Base-by-base conservation (phyloP, 2,888 invertebrate species). In the Octodonta nipae region DNA sequence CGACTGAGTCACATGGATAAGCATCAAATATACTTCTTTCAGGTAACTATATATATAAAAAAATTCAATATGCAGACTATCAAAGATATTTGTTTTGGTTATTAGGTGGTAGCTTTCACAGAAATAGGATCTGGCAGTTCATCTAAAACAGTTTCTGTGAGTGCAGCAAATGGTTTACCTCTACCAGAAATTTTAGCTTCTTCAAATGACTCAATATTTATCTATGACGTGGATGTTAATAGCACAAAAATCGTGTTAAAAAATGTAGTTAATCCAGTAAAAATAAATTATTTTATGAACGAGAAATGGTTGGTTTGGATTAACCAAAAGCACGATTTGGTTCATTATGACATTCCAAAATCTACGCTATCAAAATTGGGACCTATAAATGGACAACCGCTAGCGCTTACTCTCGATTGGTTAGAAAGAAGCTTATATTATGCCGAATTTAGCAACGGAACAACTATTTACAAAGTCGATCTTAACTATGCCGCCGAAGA, bases 391-490 rank as follows among this genome's bases (percentile, higher is more conserved):
- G 68, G 68, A n/a, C 68, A 69, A 15, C 72, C 71, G 0, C 57
- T 71, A 6, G 76, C 81, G 37, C 60, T 92, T 14, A 75, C 82
- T 2, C 68, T 87, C 1, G 91, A 93, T 60, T 93, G 92, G 92
- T 72, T 92, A 26, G 75, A 81, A 29, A 70, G 88, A 29, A 75
- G 77, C 27, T 64, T 92, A 4, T 92, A 85, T 56, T 88, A 86
- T 76, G 70, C 79, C 0, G 86, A 86, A 58, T 38, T 43, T 10
- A 56, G 63, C n/a, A 50, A 46, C 24, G 65, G 67, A 42, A 68
- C 69, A 35, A 68, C 70, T 1, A 65, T 80, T 14, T 74, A 76
- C 49, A 70, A 74, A 40, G 63, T 83, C 3, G 75, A 82, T 52
- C 56, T 85, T 13, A 77, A 74, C 38, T 61, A 65, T n/a, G 62